Percentiles rank a stretch among this genome's conserved stretches.
These are phyloP conservation scores for Lutraria rhynchaena DNA, from an alignment of 1,140 invertebrate genomes.

Conservation along the genomic window DNA sequence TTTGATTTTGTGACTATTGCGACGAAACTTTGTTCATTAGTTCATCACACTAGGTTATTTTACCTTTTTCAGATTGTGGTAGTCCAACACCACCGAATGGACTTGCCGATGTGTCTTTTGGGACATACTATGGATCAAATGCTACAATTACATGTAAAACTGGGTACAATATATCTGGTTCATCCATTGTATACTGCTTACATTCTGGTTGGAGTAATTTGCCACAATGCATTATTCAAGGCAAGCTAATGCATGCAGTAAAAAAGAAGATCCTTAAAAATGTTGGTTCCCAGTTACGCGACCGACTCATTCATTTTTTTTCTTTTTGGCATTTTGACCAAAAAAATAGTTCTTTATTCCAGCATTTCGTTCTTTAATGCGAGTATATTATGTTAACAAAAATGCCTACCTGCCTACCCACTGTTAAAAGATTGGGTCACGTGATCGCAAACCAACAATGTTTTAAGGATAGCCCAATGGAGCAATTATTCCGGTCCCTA, in stretches of 20 bases:
- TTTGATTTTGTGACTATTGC: no score
- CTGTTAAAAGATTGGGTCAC: no score
- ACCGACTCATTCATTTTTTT: background rate
- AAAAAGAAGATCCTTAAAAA: background rate
- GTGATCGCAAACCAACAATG: no score
- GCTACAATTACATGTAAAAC: slow-evolving; percentile 23
- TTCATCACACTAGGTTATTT: no score
- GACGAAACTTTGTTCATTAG: no score
- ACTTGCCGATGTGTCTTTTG: background rate
- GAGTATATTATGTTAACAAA: background rate
- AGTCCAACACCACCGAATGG: slow-evolving; percentile 34
- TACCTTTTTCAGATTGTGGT: slow-evolving; percentile 44
- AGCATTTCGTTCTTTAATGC: background rate
- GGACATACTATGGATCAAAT: slow-evolving; percentile 15
- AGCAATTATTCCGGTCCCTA: no score
- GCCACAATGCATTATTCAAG: slow-evolving; percentile 19
- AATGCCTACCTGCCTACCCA: no score
- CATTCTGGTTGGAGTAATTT: slow-evolving; percentile 11
- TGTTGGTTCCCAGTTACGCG: background rate
- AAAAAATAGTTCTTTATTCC: background rate
- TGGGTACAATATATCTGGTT: slow-evolving; percentile 36
- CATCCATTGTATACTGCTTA: background rate
- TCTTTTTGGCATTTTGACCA: background rate
- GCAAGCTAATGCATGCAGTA: background rate
- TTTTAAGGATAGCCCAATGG: no score